Percentiles rank a stretch among this genome's conserved stretches.
phyloP scores from a whole-genome alignment of 2,113 vertebrate genomes.

The Pyrgilauda ruficollis region DNA sequence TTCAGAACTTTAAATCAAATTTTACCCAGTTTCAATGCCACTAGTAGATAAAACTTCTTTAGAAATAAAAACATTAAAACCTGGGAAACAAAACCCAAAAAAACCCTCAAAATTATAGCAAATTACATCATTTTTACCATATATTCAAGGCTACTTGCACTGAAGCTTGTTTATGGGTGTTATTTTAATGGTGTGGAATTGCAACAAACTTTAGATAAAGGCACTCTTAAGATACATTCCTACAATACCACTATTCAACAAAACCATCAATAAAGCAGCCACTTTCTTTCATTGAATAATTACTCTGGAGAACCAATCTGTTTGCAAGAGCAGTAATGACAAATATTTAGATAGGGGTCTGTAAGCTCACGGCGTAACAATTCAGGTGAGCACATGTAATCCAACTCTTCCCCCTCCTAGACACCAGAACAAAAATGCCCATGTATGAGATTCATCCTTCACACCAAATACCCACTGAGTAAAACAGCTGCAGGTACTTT shows the following conservation, averaged over 20 bases:
- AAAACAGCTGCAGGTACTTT: constrained; percentile 28
- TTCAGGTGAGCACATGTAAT: background rate
- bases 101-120: background rate
- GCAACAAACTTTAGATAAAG: background rate
- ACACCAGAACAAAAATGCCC: background rate
- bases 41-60: background rate
- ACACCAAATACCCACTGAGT: background rate
- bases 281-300: background rate
- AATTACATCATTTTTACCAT: background rate
- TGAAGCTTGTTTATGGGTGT: background rate
- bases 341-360: accelerated
- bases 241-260: background rate
- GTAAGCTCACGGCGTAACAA: background rate
- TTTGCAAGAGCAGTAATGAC: background rate
- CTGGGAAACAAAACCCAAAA: background rate
- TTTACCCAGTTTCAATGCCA: background rate
- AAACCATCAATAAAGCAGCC: background rate
- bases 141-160: background rate
- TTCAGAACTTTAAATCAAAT: constrained; percentile 30
- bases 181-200: background rate
- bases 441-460: constrained; percentile 7
- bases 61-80: background rate
- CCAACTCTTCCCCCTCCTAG: background rate
- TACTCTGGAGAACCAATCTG: background rate
- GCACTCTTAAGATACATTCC: background rate